Conservation (phyloP, 2,797 vertebrate species). For the Geotrypetes seraphini region DNA sequence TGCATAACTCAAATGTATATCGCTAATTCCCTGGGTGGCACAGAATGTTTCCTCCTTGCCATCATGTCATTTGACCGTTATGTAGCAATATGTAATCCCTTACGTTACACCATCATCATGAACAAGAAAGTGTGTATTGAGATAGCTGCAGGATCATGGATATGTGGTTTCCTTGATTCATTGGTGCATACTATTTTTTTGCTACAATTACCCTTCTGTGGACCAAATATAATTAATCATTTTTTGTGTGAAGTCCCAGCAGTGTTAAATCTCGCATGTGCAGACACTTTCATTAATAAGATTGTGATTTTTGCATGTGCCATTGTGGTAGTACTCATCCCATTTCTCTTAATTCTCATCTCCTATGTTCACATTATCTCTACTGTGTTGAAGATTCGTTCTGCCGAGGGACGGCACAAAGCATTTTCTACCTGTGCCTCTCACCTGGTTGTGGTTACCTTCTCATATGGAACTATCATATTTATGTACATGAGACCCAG, state of each 20-base stretch:
- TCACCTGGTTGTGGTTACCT: too few relatives aligned
- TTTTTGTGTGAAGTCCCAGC: constrained; percentile 28
- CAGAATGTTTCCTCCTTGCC: neutral
- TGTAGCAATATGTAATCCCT: constrained; percentile 23
- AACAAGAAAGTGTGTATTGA: constrained; percentile 8
- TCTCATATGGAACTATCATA: too few relatives aligned
- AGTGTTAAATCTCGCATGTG: constrained; percentile 24
- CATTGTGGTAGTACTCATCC: constrained; percentile 21
- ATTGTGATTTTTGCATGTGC: constrained; percentile 20
- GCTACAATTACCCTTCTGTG: constrained; percentile 25
- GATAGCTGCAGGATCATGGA: constrained; percentile 19
- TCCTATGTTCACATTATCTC: constrained; percentile 22
- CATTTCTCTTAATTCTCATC: constrained; percentile 21
- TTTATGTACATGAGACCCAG: too few relatives aligned
- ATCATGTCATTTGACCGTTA: neutral
- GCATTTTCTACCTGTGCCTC: too few relatives aligned
- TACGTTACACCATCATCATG: constrained; percentile 20
- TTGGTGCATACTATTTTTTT: constrained; percentile 21
- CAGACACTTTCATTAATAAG: constrained; percentile 16
- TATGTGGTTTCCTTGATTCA: constrained; percentile 24
- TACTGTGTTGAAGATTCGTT: too few relatives aligned
- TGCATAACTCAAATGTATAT: neutral
- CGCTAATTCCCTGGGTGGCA: neutral
- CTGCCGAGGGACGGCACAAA: too few relatives aligned
- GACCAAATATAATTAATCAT: constrained; percentile 15